Evolutionary conservation across 2,888 invertebrate species (phyloP).

Genomic region (Drosophila austrosaltans): DNA sequence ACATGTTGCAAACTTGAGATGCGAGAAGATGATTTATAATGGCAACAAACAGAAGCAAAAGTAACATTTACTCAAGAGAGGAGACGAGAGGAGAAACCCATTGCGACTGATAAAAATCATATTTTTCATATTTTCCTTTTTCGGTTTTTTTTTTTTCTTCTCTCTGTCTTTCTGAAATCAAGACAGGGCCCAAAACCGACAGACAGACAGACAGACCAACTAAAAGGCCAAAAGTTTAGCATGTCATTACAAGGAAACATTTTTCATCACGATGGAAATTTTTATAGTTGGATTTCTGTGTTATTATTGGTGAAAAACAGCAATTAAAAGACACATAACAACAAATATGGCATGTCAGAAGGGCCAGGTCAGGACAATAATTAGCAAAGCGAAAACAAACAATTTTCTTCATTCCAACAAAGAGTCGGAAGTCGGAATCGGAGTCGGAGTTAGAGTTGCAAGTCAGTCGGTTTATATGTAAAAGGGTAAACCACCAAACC

Average conservation of each 20-base stretch:
- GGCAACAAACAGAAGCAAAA: constrained; percentile 23
- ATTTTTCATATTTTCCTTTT: constrained; percentile 28
- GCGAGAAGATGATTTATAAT: constrained; percentile 63
- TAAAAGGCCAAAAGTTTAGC: constrained; percentile 4
- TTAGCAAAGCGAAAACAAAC: constrained; percentile 64
- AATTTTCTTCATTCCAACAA: constrained; percentile 43
- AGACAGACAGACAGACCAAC: background rate
- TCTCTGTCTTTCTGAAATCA: background rate
- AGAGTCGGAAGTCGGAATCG: background rate
- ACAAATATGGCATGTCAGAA: constrained; percentile 75
- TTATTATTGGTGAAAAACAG: constrained; percentile 57
- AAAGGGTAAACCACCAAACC: constrained; percentile 44
- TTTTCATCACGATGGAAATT: constrained; percentile 64
- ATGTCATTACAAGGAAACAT: constrained; percentile 71
- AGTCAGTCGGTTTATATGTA: constrained; percentile 24
- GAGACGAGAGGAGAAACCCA: constrained; percentile 29
- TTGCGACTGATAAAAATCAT: constrained; percentile 77
- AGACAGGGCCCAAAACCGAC: constrained; percentile 9
- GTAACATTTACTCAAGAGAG: constrained; percentile 18
- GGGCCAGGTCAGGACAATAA: constrained; percentile 77
- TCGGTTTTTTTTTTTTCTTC: background rate
- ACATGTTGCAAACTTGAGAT: constrained; percentile 43
- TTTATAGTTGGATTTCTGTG: background rate
- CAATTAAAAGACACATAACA: constrained; percentile 80
- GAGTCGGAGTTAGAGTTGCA: constrained; percentile 49